Base-by-base conservation (phyloP, 2,888 invertebrate genomes). In the Cordilura impudica region DNA sequence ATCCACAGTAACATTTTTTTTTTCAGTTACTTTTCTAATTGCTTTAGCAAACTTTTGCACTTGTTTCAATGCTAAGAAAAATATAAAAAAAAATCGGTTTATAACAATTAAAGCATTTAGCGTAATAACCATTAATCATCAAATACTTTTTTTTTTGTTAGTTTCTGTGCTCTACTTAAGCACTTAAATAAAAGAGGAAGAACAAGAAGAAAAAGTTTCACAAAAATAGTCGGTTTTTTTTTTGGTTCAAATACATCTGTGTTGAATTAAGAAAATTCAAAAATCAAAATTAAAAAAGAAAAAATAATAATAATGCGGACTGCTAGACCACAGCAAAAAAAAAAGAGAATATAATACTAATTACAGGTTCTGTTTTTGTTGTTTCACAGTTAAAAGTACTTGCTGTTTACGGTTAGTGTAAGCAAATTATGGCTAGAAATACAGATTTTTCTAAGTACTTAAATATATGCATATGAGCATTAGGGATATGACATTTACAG, bases 361-460 rank as follows among this genome's bases (percentile, higher is more conserved):
- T 61, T 61, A 61, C 61, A 47, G 70, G 70, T 70, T 70, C 60
- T 70, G 60, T 14, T 60, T 60, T 60, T 49, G 60, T 23, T 66
- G 49, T 51, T 75, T 69, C 54, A 70, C 76, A 65, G 76, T 58
- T 75, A 49, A 5, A 63, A 70, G 61, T 74, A 67, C 21, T 58
- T 63, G 47, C 51, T 51, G 10, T 47, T 12, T 49, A 51, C 29
- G 39, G 16, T 60, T 7, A n/a, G 4, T 39, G 35, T 39, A 39
- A 39, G 35, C n/a, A n/a, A 39, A 39, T 39, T 39, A 4, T 39
- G n/a, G 12, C n/a, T n/a, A n/a, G n/a, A n/a, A n/a, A n/a, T n/a
- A n/a, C n/a, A n/a, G n/a, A n/a, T n/a, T n/a, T n/a, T n/a, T n/a
- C n/a, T n/a, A n/a, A n/a, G n/a, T n/a, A n/a, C n/a, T n/a, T n/a